Percentiles rank a stretch among this genome's conserved stretches.
Evolutionary conservation across 2,888 invertebrate genomes (phyloP).

Genomic region (Torymus auratus): DNA sequence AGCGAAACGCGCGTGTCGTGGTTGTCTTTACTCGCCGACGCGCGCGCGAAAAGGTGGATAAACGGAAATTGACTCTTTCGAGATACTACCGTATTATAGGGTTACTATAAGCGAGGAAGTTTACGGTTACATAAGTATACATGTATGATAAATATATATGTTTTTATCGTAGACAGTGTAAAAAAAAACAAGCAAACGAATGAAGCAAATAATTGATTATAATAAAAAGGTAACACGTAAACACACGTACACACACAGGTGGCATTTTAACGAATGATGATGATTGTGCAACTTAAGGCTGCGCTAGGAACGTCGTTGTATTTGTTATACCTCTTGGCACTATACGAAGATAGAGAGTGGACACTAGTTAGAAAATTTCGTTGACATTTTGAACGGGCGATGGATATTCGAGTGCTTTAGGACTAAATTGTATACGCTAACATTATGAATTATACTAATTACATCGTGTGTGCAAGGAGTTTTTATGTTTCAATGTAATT

Average conservation of each 20-base stretch:
- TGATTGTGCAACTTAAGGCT: constrained; percentile 17
- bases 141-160: constrained; percentile 45
- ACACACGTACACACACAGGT: background rate
- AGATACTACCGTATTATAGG: constrained; percentile 18
- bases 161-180: constrained; percentile 48
- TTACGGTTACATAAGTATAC: constrained; percentile 40
- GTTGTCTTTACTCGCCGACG: background rate
- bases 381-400: background rate
- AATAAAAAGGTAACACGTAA: too few relatives aligned
- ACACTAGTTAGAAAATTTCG: constrained; percentile 43
- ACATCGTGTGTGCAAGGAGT: background rate
- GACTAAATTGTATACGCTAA: too few relatives aligned
- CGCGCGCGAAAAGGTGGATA: constrained; percentile 4
- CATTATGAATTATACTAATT: background rate
- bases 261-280: constrained; percentile 19
- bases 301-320: constrained; percentile 26
- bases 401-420: too few relatives aligned
- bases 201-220: constrained; percentile 19
- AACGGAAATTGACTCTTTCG: constrained; percentile 24
- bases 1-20: background rate
- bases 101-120: constrained; percentile 37
- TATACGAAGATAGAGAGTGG: constrained; percentile 14
- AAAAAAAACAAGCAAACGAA: constrained; percentile 30
- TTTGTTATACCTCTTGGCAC: constrained; percentile 45
- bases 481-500: constrained; percentile 21